Percentiles rank a stretch among this genome's conserved stretches.
phyloP scores from a whole-genome alignment of 1,140 invertebrate genomes.

The Tenebrio molitor region DNA sequence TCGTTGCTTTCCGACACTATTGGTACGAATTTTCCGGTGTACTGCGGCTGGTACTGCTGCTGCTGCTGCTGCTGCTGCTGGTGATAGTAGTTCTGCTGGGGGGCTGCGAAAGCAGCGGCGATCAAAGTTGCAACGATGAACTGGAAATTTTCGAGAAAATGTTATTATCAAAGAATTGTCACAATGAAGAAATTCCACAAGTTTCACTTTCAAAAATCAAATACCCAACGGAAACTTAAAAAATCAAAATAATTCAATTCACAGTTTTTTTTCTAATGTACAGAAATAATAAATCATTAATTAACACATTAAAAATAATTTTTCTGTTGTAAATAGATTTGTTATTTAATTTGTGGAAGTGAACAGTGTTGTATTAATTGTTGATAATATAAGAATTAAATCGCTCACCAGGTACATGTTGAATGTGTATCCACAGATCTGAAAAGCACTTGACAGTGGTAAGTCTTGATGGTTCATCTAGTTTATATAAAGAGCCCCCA shows the following conservation, averaged over 20 bases:
- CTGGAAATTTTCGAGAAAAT: conserved; percentile 42
- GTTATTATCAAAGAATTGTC: conserved; percentile 4
- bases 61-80: conserved; percentile 50
- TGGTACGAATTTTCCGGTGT: conserved; percentile 59
- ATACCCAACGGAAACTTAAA: too few relatives aligned
- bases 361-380: too few relatives aligned
- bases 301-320: background rate
- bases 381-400: conserved; percentile 18
- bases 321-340: too few relatives aligned
- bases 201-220: too few relatives aligned
- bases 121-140: conserved; percentile 51
- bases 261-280: background rate
- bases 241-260: too few relatives aligned
- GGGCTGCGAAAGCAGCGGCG: conserved; percentile 53
- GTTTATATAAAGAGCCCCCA: conserved; percentile 54
- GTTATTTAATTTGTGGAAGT: too few relatives aligned
- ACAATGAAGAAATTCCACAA: too few relatives aligned
- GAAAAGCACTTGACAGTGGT: conserved; percentile 47
- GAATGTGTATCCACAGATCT: conserved; percentile 24
- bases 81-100: conserved; percentile 54
- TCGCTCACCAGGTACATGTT: conserved; percentile 43
- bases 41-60: conserved; percentile 33
- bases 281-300: background rate
- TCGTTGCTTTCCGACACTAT: conserved; percentile 68
- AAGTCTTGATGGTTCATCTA: conserved; percentile 42